Evolutionary conservation across 64 coral and sea anemone species (phyloP).

Genomic region (Platygyra sinensis): DNA sequence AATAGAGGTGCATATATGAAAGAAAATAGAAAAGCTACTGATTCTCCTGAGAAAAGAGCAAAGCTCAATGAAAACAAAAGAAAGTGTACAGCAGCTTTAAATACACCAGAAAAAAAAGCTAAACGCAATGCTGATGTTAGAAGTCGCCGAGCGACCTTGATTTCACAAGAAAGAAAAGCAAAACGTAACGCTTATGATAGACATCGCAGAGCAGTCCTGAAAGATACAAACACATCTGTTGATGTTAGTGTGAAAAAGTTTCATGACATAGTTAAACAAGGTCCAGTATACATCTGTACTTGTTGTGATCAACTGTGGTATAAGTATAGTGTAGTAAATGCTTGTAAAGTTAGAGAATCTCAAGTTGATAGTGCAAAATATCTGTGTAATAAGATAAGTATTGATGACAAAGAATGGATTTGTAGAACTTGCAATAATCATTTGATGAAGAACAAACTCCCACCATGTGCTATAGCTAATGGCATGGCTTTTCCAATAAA

Average conservation of each 20-base stretch:
- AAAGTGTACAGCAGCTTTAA: background rate
- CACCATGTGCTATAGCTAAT: too few relatives aligned
- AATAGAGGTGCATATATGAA: background rate
- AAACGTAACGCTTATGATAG: background rate
- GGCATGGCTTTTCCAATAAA: too few relatives aligned
- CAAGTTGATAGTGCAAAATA: background rate
- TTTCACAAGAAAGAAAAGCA: background rate
- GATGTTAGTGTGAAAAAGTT: too few relatives aligned
- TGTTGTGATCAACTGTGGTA: too few relatives aligned
- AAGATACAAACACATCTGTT: background rate
- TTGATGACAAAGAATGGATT: slow-evolving; percentile 22
- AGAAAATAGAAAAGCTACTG: background rate
- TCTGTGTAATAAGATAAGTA: background rate
- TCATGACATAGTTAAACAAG: too few relatives aligned
- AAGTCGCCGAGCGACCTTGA: background rate
- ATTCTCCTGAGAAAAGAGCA: background rate
- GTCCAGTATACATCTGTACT: too few relatives aligned
- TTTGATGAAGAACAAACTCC: too few relatives aligned
- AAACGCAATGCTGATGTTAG: background rate
- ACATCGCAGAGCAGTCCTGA: background rate
- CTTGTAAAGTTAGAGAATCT: background rate
- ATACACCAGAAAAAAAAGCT: background rate
- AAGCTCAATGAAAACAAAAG: background rate
- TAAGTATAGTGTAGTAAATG: background rate
- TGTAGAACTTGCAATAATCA: too few relatives aligned